Evolutionary conservation across 2,113 vertebrate genomes (phyloP).

Genomic region (Notechis scutatus): DNA sequence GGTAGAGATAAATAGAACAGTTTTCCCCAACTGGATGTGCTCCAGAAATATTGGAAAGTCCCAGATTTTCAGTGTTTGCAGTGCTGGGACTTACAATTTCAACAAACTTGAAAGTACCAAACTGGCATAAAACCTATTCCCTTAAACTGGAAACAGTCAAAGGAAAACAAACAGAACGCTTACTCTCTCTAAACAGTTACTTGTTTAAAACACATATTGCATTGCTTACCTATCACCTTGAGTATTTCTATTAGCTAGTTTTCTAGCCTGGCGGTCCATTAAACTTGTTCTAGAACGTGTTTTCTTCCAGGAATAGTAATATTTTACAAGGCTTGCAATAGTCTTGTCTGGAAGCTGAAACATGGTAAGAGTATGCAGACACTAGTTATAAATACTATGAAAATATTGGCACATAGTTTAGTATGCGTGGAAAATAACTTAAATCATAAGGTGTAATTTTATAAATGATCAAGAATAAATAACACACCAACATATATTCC

Average conservation of each 20-base stretch:
- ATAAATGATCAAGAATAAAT: not conserved
- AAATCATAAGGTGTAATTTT: not conserved
- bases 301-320: conserved; percentile 99
- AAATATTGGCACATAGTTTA: not conserved
- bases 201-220: conserved; percentile 11
- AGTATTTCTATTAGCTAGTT: conserved; percentile 88
- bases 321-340: conserved; percentile 98
- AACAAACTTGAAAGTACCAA: not conserved
- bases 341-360: conserved; percentile 95
- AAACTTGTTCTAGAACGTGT: conserved; percentile 95
- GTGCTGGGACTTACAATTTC: not conserved
- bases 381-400: not conserved
- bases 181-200: not conserved
- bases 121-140: not conserved
- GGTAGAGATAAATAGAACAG: not conserved
- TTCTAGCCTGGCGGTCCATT: conserved; percentile 97
- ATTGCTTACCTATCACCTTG: conserved; percentile 85
- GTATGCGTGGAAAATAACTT: not conserved
- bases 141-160: not conserved
- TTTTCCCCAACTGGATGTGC: not conserved
- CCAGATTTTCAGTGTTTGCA: not conserved
- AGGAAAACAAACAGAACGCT: not conserved
- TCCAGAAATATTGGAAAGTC: not conserved
- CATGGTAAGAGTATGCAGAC: conserved; percentile 30
- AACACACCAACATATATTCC: not conserved